A percentile compares a stretch with the other conserved stretches of the same genome.
These are phyloP conservation scores for Trachymyrmex cornetzi DNA, from an alignment of 1,140 invertebrate genomes.

Conservation along the genomic window DNA sequence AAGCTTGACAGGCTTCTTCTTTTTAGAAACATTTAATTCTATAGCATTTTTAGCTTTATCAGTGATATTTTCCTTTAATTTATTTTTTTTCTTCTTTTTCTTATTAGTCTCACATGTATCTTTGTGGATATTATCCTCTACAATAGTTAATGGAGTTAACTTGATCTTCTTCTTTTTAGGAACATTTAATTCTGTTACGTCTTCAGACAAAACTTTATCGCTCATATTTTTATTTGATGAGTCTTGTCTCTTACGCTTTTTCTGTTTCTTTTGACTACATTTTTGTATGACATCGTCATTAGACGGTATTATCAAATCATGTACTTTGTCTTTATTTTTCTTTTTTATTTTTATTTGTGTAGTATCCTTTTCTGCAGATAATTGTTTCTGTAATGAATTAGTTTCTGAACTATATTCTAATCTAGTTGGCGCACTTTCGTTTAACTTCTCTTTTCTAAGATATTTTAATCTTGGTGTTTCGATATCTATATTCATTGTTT, in stretches of 20 bases:
- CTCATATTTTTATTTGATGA: not conserved
- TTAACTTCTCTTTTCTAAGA: conserved; percentile 81
- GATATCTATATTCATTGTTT: conserved; percentile 19
- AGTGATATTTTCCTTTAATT: not conserved
- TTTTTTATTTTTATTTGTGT: conserved; percentile 15
- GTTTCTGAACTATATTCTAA: conserved; percentile 48
- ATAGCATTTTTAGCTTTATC: not conserved
- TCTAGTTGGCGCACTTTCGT: conserved; percentile 77
- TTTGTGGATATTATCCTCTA: conserved; percentile 24
- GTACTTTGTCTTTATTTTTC: not conserved
- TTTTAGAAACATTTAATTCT: not conserved
- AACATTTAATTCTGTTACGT: not conserved
- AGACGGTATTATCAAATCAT: not conserved
- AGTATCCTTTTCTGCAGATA: not conserved
- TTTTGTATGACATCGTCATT: conserved; percentile 1
- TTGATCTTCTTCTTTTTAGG: conserved; percentile 28
- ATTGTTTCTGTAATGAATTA: not conserved
- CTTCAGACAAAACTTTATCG: not conserved
- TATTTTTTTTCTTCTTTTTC: conserved; percentile 41
- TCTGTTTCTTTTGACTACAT: not conserved
- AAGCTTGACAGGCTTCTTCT: conserved; percentile 28
- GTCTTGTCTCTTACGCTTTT: conserved; percentile 37
- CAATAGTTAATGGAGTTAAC: conserved; percentile 1
- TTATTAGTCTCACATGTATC: conserved; percentile 4
- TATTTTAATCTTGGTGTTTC: conserved; percentile 75